Evolutionary conservation across 2,888 invertebrate species (phyloP), one percentile per base, ranked within the genome.

Genomic region (Heliconius ismenius): DNA sequence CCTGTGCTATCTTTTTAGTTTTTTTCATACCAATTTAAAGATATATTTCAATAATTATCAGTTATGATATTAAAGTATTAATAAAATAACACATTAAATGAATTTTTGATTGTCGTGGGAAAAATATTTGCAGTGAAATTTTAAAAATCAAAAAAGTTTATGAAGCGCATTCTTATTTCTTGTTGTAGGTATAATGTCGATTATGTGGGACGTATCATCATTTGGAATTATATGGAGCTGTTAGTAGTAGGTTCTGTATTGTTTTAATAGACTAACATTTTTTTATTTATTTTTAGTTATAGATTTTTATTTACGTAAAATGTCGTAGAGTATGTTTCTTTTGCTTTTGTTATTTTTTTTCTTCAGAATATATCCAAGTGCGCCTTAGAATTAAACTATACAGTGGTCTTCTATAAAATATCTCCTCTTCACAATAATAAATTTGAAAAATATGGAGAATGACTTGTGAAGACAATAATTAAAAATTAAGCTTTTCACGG

Each of bases 41-140:
- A 58, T 58, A 60, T 62, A 15, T 26, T 62, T 62, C 15, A 62
- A 62, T 24, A 28, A 54, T 69, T 49, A 9, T 26, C 21, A 28
- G 32, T 21, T 36, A 70, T 21, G 13, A 1, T 32, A 32, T 18
- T n/a, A 58, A 32, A 39, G 21, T 49, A 43, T 39, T 7, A 26
- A 67, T 58, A n/a, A 70, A 65, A 67, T 39, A 73, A 67, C 24
- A 36, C 26, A n/a, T 67, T 81, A 65, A 81, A 80, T 72, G 63
- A 78, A 73, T 79, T 80, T 79, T 80, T 85, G 86, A 90, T 90
- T 87, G 86, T 81, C 91, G 92, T 92, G 92, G 88, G 92, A 93
- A 92, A 86, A 83, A 86, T 86, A 85, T 86, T 88, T 81, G 86
- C 86, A 83, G 83, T 81, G 81, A 81, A 85, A 80, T 85, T 87